Conservation (phyloP, 2,113 vertebrate genomes). For the Cynocephalus volans region DNA sequence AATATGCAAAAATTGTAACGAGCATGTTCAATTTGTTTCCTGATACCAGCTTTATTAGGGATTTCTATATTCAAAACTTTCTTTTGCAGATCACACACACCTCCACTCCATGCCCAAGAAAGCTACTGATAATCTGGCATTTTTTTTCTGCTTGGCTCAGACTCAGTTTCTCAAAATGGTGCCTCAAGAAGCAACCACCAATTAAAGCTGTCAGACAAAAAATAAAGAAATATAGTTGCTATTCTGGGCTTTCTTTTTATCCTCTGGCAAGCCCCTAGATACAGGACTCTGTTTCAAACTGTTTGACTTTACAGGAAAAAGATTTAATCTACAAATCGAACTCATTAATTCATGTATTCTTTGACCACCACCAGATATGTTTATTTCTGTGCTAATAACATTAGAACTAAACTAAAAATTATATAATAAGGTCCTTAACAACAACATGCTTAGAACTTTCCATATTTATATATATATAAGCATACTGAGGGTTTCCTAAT, state of each 20-base stretch:
- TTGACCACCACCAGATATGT: neutral
- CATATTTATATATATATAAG: neutral
- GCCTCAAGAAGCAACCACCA: neutral
- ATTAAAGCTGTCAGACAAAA: neutral
- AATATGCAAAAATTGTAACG: neutral
- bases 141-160: neutral
- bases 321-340: neutral
- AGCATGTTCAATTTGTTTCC: neutral
- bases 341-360: neutral
- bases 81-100: neutral
- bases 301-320: neutral
- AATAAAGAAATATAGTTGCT: neutral
- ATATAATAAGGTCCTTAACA: neutral
- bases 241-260: neutral
- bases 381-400: neutral
- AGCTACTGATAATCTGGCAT: neutral
- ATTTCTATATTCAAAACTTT: neutral
- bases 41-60: neutral
- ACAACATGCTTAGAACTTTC: slow-evolving; percentile 19
- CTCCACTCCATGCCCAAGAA: neutral
- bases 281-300: slow-evolving; percentile 33
- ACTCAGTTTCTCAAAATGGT: slow-evolving; percentile 27
- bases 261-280: neutral
- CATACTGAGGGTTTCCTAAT: neutral
- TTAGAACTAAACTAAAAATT: neutral